Evolutionary conservation across 2,113 vertebrate species (phyloP).

Genomic region (Sterna hirundo): DNA sequence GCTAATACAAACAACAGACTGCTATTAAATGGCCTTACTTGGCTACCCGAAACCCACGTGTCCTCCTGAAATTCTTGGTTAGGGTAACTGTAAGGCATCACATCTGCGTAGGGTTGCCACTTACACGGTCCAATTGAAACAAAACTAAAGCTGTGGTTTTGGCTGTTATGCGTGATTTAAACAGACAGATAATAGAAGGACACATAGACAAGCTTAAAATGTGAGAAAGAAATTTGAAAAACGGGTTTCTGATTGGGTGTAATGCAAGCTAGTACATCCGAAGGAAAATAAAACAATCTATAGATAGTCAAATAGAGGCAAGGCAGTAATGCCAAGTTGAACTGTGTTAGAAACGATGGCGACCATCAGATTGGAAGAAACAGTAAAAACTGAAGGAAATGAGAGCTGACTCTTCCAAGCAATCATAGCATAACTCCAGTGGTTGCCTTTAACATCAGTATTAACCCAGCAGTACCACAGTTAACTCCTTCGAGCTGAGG

Average conservation of each 20-base stretch:
- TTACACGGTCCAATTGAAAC: not conserved
- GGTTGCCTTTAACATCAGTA: not conserved
- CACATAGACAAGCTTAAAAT: not conserved
- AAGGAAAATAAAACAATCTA: not conserved
- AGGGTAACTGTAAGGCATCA: not conserved
- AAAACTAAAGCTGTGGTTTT: not conserved
- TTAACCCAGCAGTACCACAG: not conserved
- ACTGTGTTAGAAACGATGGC: not conserved
- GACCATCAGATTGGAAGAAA: not conserved
- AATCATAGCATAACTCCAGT: not conserved
- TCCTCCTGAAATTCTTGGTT: not conserved
- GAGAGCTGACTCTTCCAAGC: not conserved
- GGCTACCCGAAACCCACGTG: not conserved
- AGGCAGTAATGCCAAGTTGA: not conserved
- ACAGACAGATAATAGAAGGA: not conserved
- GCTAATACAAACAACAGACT: not conserved
- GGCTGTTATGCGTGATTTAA: not conserved
- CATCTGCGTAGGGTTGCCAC: not conserved
- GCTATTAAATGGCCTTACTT: not conserved
- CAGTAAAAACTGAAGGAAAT: not conserved
- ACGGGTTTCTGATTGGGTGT: not conserved
- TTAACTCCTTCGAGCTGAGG: not conserved
- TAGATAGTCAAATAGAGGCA: not conserved
- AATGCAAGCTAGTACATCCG: not conserved
- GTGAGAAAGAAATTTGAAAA: not conserved